A percentile compares a stretch with the other conserved stretches of the same genome.
Conservation (phyloP, 2,113 vertebrate species). For the Haliaeetus leucogaster region DNA sequence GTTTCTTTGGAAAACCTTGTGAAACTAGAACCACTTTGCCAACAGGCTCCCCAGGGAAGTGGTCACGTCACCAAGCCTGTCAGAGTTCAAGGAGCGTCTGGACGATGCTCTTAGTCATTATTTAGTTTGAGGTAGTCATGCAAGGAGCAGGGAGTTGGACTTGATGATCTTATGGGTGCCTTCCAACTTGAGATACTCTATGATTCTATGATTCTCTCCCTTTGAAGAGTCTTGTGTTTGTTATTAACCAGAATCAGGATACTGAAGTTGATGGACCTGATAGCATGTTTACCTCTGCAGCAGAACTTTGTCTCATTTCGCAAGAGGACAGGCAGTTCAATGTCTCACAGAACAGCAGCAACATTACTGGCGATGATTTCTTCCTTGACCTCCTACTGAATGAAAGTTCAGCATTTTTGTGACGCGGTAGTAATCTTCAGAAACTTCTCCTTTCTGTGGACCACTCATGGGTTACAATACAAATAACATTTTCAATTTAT, state of each 20-base stretch:
- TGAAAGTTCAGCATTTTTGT: not conserved
- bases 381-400: not conserved
- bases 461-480: not conserved
- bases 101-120: not conserved
- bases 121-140: not conserved
- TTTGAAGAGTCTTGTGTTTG: not conserved
- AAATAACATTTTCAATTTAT: not conserved
- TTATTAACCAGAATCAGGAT: not conserved
- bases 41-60: not conserved
- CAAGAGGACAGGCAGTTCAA: not conserved
- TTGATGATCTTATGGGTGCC: not conserved
- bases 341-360: not conserved
- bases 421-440: not conserved
- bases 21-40: not conserved
- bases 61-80: accelerated
- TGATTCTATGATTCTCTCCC: not conserved
- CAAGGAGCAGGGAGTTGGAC: not conserved
- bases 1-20: not conserved
- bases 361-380: not conserved
- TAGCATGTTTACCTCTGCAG: not conserved
- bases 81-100: not conserved
- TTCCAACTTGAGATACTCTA: not conserved
- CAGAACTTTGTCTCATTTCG: not conserved
- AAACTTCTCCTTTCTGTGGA: not conserved
- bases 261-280: not conserved